Evolutionary conservation across 2,888 invertebrate genomes (phyloP), one percentile per base, ranked within the genome.

Genomic region (Drosophila anomalipes): DNA sequence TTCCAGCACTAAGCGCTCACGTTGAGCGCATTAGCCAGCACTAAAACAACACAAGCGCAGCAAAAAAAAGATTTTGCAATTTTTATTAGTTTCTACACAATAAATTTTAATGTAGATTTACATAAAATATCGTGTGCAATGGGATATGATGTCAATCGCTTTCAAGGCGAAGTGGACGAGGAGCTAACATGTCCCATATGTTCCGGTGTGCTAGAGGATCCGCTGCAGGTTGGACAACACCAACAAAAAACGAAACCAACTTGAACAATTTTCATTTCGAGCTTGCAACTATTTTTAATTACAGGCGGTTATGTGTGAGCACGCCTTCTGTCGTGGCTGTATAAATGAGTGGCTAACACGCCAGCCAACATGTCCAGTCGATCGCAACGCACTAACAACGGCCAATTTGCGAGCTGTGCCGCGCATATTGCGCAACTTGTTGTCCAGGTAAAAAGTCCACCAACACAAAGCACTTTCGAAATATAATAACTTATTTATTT

Each of bases 141-240:
- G 99, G 99, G 99, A 92, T 99, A 97, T 95, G 99, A 99, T 94
- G 95, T 98, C 89, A 96, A 96, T 94, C 95, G 99, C 92, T 99
- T 99, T 95, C 96, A 97, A 94, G 98, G 98, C 91, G 97, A 97
- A 93, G 98, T 99, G 84, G 99, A 99, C 94, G 99, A 99, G 94
- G 99, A 99, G 94, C 95, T 99, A 77, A 96, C 99, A 89, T 99
- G 99, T 92, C 97, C 99, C 81, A 99, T 99, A 94, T 99, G 99
- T 94, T 97, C 98, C 77, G 97, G 97, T 81, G 99, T 99, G 79
- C 94, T 99, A 66, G 98, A 99, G 92, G 98, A 99, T 92, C 98
- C 99, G 53, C 94, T 99, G 76, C 99, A 99, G 85, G 85, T 85
- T 64, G 65, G 77, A 92, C 91, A 44, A 62, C 54, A 70, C 63